A percentile compares a stretch with the other conserved stretches of the same genome.
Conservation (phyloP, 1,140 invertebrate species). For the Drosophila bocki region DNA sequence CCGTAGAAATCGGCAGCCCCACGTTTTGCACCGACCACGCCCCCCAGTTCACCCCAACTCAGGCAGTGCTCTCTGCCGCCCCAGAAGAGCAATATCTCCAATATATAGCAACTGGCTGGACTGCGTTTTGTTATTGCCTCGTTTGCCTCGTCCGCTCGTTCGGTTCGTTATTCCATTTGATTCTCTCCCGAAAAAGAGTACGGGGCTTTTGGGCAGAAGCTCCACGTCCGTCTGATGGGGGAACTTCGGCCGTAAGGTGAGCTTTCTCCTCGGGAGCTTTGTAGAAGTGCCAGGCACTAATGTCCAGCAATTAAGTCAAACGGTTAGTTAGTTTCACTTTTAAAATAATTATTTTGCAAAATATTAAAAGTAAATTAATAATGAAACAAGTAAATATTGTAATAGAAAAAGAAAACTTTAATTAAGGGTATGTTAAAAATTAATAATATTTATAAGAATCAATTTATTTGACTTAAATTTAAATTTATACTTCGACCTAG, state of each 20-base stretch:
- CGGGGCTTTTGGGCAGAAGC: constrained; percentile 18
- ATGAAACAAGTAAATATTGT: too few species aligned
- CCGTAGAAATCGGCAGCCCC: constrained; percentile 77
- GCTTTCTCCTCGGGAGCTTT: constrained; percentile 27
- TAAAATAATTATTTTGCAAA: background rate
- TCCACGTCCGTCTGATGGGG: background rate
- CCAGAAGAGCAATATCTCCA: constrained; percentile 53
- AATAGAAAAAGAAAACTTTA: too few species aligned
- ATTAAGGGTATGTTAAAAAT: background rate
- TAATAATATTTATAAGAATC: background rate
- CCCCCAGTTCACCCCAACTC: constrained; percentile 12
- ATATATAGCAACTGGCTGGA: constrained; percentile 65
- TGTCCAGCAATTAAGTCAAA: background rate
- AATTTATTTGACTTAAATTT: background rate
- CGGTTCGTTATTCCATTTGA: constrained; percentile 35
- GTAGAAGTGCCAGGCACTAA: background rate
- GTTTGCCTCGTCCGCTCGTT: constrained; percentile 40
- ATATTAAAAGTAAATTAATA: background rate
- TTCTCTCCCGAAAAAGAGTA: constrained; percentile 37
- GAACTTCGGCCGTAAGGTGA: constrained; percentile 9
- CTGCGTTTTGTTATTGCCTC: constrained; percentile 55
- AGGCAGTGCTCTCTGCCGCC: constrained; percentile 40
- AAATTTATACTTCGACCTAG: background rate
- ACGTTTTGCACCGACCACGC: constrained; percentile 72
- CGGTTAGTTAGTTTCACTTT: background rate